Evolutionary conservation across 2,797 vertebrate species (phyloP), one percentile per base, ranked within the genome.

Genomic region (Lepilemur septentrionalis): DNA sequence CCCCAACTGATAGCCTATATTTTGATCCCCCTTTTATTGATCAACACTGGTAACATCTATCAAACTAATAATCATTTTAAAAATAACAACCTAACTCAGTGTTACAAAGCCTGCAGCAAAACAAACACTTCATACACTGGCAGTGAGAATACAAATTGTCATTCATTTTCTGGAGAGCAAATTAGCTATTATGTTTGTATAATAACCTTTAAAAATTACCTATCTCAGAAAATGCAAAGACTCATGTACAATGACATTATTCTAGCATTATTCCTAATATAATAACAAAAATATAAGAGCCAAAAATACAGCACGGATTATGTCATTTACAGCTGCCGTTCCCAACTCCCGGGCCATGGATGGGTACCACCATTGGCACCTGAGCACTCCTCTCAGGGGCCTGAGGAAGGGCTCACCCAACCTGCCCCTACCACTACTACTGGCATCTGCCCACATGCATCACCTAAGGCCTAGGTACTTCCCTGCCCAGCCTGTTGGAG

Each of bases 81-180:
- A 91, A 93, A 72, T 78, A 83, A 78, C 25, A 93, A 55, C 20
- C 17, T 81, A 80, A 30, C 7, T 70, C 52, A 92, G 46, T 61
- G 10, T 89, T 80, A 84, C 50, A 93, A 65, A 86, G 48, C 20
- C 59, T 84, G 17, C 32, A 79, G 28, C 55, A 89, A 88, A 93
- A 81, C 2, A 87, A 69, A 78, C 9, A 76, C 3, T 23, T 91
- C 46, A 91, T 63, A 80, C 7, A 84, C 30, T 75, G 25, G 11
- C 15, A 84, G 8, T 80, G n/a, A 86, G n/a, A 83, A 69, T 75
- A 80, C 35, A 91, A 83, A 91, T n/a, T 87, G 30, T 32, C 30
- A 85, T 85, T 89, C n/a, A 95, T 94, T 89, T 93, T 76, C 48
- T 79, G 11, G 57, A 88, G 18, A 25, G 14, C 0, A 79, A 89